phyloP scores from a whole-genome alignment of 1,140 invertebrate genomes.

The Lucilia sericata region DNA sequence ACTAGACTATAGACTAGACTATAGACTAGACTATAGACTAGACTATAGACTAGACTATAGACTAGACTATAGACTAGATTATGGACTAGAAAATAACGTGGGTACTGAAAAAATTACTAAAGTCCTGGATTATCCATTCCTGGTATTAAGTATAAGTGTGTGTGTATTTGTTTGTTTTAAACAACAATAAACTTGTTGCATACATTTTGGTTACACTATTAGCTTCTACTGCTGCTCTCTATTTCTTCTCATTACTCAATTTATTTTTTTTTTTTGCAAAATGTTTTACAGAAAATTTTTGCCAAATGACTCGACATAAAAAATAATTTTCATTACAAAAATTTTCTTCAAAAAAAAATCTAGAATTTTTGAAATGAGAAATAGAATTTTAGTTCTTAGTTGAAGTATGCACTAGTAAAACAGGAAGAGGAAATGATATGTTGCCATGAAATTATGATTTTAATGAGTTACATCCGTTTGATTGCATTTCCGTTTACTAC shows the following conservation, averaged over 20 bases:
- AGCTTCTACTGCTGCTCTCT: neutral
- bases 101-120: too few species aligned
- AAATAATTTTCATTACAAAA: neutral
- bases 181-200: neutral
- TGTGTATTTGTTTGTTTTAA: neutral
- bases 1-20: too few species aligned
- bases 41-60: too few species aligned
- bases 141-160: neutral
- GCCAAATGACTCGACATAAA: constrained; percentile 18
- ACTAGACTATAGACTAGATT: too few species aligned
- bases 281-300: neutral
- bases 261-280: neutral
- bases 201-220: neutral
- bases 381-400: neutral
- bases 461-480: constrained; percentile 34
- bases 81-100: too few species aligned
- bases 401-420: neutral
- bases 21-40: too few species aligned
- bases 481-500: constrained; percentile 34
- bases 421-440: constrained; percentile 30
- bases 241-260: neutral
- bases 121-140: too few species aligned
- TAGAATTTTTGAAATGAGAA: too few species aligned
- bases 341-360: neutral
- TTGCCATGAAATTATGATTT: constrained; percentile 42